Base-by-base conservation (phyloP, 92 coral and sea anemone species). In the Plumapathes pennacea region DNA sequence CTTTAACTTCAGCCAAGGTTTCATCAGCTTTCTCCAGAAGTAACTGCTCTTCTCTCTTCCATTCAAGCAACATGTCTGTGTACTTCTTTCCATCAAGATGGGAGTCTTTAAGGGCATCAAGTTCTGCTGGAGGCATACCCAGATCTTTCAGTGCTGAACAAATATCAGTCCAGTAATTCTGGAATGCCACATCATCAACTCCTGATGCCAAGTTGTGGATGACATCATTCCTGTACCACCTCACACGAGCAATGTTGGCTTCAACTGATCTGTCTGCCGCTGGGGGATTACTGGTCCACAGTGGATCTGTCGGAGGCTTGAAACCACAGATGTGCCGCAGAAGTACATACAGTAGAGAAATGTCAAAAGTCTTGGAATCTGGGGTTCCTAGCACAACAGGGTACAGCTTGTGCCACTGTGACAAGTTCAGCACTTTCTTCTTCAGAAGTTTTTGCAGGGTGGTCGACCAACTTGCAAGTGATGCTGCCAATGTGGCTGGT, bases 351-450 rank as follows among this genome's bases (percentile, higher is more conserved):
- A 79, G 69, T 14, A 79, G 63, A 41, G 80, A 71, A 33, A 79
- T 50, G 32, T 79, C 85, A 40, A 62, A 79, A 3, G 42, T 42
- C 37, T 42, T 69, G 15, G 82, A 81, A 22, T 60, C 64, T 32
- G 86, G 86, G 1, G 27, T 11, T 40, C 46, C 34, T 26, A 71
- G 78, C 29, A 47, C 38, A 24, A 73, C 45, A 12, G 83, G 78
- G 30, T 64, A 81, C 32, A 81, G 71, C 37, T 44, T 38, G 54
- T 74, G 51, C 88, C 74, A 67, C 64, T 81, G 88, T 5, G 32
- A 48, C 10, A 15, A 2, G 36, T 55, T 67, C 1, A 81, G 60
- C 11, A 74, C 62, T 46, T 26, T 74, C 24, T 47, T 50, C 26
- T 20, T 53, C 24, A 30, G 22, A 18, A 53, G 60, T 3, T 9